phyloP scores from a whole-genome alignment of 2,797 vertebrate species.

The Galago senegalensis region DNA sequence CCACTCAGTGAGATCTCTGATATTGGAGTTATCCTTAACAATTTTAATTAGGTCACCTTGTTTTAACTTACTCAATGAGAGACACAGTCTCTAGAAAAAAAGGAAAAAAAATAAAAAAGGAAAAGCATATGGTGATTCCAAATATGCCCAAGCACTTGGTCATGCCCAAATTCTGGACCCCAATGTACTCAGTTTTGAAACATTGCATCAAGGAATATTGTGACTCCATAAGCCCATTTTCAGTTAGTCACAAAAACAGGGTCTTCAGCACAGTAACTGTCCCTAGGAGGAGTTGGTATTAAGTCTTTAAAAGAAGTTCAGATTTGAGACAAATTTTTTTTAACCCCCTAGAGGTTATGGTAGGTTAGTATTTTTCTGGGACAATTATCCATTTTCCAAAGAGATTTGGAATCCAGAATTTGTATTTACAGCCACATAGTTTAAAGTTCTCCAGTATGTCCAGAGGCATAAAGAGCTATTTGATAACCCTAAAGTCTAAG shows the following conservation, averaged over 20 bases:
- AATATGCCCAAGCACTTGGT: not conserved
- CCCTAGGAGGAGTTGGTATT: not conserved
- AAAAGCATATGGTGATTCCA: not conserved
- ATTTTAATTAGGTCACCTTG: not conserved
- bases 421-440: not conserved
- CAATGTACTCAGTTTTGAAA: not conserved
- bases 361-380: not conserved
- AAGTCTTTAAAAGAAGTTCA: not conserved
- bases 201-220: not conserved
- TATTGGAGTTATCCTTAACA: not conserved
- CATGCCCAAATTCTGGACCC: not conserved
- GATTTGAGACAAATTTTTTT: not conserved
- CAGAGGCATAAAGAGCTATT: constrained; percentile 4
- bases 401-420: not conserved
- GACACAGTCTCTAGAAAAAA: not conserved
- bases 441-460: not conserved
- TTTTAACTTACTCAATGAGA: not conserved
- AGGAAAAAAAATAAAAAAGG: not conserved
- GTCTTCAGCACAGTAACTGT: constrained; percentile 17
- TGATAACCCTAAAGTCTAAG: constrained; percentile 38
- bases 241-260: not conserved
- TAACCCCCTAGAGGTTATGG: not conserved
- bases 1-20: not conserved
- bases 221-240: not conserved
- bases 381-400: constrained; percentile 20